Base-by-base conservation (phyloP, 2,797 vertebrate species). In the Pelobates cultripes region DNA sequence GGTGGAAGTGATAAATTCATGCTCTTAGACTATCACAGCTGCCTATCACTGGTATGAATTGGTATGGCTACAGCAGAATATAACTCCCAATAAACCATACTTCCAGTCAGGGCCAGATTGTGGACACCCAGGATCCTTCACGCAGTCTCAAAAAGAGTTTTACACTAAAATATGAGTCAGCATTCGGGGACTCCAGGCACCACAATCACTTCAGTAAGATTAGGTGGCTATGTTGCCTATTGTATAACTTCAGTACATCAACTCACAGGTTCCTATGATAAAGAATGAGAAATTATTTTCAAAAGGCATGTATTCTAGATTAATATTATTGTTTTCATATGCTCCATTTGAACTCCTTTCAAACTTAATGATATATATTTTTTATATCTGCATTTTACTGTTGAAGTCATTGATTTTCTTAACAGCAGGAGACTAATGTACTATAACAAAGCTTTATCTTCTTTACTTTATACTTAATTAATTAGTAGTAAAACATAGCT, bases 381-480 rank as follows among this genome's bases (percentile, higher is more conserved):
- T 43, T 70, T 70, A 78, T 63, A 64, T 42, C 71, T 83, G n/a
- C 71, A 79, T 12, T 75, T 73, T 74, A 45, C n/a, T 69, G 76
- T 83, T 73, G 15, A 78, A 75, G 45, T 67, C 66, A 28, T 84
- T 84, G 66, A 74, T 84, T 82, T 75, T 71, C 72, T 71, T 44
- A 70, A 79, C 82, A 84, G 77, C 82, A 72, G 77, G 82, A 69
- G 57, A 71, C 57, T 79, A 84, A 84, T 76, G 67, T 84, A 70
- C 77, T 79, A 75, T 75, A 79, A 84, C 82, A 84, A 84, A 75
- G 57, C 57, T 64, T 83, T 83, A 83, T 84, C 82, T 84, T 67
- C 71, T 14, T 75, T 79, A 84, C 82, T 79, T 79, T 84, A 79
- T 84, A 84, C 77, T 79, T 84, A 84, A 79, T 79, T 72, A 79